Evolutionary conservation across 2,113 vertebrate species (phyloP), one percentile per base, ranked within the genome.

Genomic region (Excalfactoria chinensis): DNA sequence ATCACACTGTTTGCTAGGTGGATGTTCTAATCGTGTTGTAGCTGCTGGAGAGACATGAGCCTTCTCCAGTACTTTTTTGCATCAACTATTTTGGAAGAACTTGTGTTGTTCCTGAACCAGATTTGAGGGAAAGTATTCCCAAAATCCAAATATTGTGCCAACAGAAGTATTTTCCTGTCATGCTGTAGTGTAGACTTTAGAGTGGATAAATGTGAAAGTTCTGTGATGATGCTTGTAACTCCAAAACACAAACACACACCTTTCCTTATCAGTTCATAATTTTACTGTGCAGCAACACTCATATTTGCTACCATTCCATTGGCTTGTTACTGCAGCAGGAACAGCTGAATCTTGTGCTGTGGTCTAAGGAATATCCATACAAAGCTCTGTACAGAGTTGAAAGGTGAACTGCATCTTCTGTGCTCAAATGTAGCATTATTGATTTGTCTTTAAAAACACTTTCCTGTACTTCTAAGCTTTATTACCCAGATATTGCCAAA

Each of bases 391-490:
- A 53, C 6, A 8, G 68, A 34, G 25, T 0, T 83, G 79, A 79
- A 66, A 88, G 82, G 44, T 78, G 84, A 84, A 88, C 88, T 90
- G 43, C 41, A 71, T 13, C 25, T 81, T 75, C 73, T 78, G 5
- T 34, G 18, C 13, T 41, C 30, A 74, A 74, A 5, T 14, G n/a
- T 86, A 75, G 58, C 32, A 48, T 81, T 93, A 92, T 72, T 90
- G 80, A 93, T 81, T 75, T 51, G 30, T 81, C n/a, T 40, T 78
- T 78, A n/a, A 88, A 88, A 72, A 63, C 25, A 77, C 37, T 77
- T 72, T 81, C 69, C 53, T 1, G 2, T 78, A 28, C 62, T 89
- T 60, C 25, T 17, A 56, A 46, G 35, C 23, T 89, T 73, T 84
- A 64, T 84, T 92, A 80, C 69, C 46, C 28, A 84, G 51, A 59